Base-by-base conservation (phyloP, 2,888 invertebrate genomes). In the Phortica magna region DNA sequence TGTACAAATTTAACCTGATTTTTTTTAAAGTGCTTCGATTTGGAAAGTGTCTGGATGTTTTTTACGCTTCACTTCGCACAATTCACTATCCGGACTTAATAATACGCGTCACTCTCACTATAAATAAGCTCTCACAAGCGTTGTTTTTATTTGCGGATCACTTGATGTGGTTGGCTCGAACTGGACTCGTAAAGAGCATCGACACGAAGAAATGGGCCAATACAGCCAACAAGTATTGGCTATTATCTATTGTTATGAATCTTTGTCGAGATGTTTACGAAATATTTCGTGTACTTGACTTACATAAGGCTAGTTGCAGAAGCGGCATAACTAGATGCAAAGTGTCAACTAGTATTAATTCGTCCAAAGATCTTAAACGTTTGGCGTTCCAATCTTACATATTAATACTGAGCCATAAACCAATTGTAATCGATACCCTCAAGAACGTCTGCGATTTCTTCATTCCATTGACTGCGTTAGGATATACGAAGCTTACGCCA, bases 361-460 rank as follows among this genome's bases (percentile, higher is more conserved):
- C 90, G 0, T 78, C 85, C 0, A 83, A 83, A 5, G 90, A 90
- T 48, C 83, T 84, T 0, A 83, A 84, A 17, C 82, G 82, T 10
- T 74, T 89, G 67, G 85, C 83, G 0, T 71, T 91, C 61, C 83
- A 89, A 12, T 91, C 91, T 0, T 91, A 89, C 64, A 79, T 81
- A 0, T 59, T 89, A 14, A 39, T 91, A 39, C 80, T 90, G 72
- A 85, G 83, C 0, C 91, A 94, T 85, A 94, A 94, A 85, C 95
- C 95, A 90, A 93, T 98, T 10, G 93, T 96, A 76, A 93, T 97
- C 80, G 98, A 98, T 92, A 95, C 96, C 0, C 88, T 96, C 6
- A 98, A 97, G 91, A 98, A 98, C 93, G 92, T 94, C 9, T 97
- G 97, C 92, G 98, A 98, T 91, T 91, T 98, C 76, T 96, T 97